Base-by-base conservation (phyloP, 2,797 vertebrate genomes). In the Lophotriccus pileatus region DNA sequence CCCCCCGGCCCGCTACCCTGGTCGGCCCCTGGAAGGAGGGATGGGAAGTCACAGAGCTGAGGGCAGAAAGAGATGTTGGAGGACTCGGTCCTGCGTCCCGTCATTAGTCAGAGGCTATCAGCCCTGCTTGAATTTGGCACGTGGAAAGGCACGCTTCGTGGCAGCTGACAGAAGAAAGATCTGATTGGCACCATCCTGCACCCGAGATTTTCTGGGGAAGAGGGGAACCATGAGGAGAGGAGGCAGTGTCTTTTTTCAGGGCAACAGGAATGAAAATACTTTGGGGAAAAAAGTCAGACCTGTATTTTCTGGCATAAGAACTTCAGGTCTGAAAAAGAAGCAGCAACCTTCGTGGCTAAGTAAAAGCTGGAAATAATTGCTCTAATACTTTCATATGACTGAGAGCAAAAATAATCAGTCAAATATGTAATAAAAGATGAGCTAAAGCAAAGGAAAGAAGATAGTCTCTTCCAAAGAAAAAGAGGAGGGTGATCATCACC, bases 331-430 rank as follows among this genome's bases (percentile, higher is more conserved):
- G 56, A 25, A 32, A 87, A 67, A 50, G 90, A 47, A 52, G 36
- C 0, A 0, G 7, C 59, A 53, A 53, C 7, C 8, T 39, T 44
- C 0, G 0, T 15, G 8, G 52, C 43, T 43, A 46, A 60, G 37
- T 52, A 56, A 79, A 72, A 44, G n/a, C n/a, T 58, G 60, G 36
- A 85, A 66, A 47, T 19, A 55, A 25, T 30, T 41, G 25, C 36
- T 68, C 11, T 66, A 28, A 30, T 34, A 39, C 43, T 55, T 58
- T 27, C 58, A 41, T 21, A n/a, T 25, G 6, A 7, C 34, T 30
- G 47, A 58, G 22, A 55, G 41, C 3, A 6, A 85, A 88, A 83
- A 27, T 12, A 53, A 78, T 60, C 18, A 47, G 24, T 30, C 23
- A 64, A 58, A 66, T 34, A 3, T 10, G 10, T 37, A 66, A 5